phyloP scores from a whole-genome alignment of 2,113 vertebrate species.

The Lota lota region DNA sequence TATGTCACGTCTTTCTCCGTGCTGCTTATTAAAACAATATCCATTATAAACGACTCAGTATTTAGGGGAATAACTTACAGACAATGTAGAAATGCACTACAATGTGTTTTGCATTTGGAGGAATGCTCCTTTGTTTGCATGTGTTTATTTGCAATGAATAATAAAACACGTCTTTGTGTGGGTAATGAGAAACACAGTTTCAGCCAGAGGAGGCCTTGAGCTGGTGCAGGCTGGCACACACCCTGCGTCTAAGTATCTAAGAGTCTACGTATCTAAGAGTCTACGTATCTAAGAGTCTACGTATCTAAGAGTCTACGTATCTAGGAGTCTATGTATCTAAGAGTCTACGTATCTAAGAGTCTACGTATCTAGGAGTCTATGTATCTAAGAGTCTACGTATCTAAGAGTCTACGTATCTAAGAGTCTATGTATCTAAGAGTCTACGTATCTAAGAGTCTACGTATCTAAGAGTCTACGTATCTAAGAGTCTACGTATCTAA shows the following conservation, averaged over 20 bases:
- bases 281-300: no score
- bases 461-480: no score
- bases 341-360: no score
- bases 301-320: no score
- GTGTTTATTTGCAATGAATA: slow-evolving; percentile 32
- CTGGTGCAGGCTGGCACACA: slow-evolving; percentile 12
- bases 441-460: no score
- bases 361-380: no score
- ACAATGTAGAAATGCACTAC: slow-evolving; percentile 10
- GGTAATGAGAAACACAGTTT: slow-evolving; percentile 48
- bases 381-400: no score
- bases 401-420: no score
- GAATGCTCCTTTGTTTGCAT: slow-evolving; percentile 27
- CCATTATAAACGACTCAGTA: slow-evolving; percentile 30
- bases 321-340: no score
- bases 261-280: no score
- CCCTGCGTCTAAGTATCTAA: background rate
- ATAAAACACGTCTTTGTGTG: slow-evolving; percentile 36
- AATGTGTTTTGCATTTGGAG: slow-evolving; percentile 33
- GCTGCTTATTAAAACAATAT: slow-evolving; percentile 14
- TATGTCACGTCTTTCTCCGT: background rate
- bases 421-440: no score
- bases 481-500: no score
- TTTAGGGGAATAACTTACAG: background rate
- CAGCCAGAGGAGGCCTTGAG: slow-evolving; percentile 21